Base-by-base conservation (phyloP, 2,797 vertebrate genomes). In the Tenualosa ilisha region DNA sequence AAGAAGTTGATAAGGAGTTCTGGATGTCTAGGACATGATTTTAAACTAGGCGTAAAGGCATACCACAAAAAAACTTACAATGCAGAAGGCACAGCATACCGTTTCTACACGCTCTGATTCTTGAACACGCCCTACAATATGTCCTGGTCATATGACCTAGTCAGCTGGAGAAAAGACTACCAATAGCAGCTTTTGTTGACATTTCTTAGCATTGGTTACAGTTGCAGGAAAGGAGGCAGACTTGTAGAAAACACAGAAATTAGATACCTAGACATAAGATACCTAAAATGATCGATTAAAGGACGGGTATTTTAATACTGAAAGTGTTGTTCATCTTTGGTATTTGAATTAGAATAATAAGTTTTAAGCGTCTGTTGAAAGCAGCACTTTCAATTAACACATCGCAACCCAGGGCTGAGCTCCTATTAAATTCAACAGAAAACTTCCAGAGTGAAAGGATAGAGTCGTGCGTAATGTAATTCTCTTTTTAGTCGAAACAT, bases 181-280 rank as follows among this genome's bases (percentile, higher is more conserved):
- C 86, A 85, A 87, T 87, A 82, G 49, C 56, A 83, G 54, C 82
- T 56, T 85, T 85, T 87, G 86, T 87, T 87, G 83, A 53, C 49
- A 22, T 20, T 53, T 79, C 81, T 59, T 83, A 8, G 63, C 54
- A 46, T 37, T 81, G 11, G 84, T 85, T 83, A 40, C 82, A 46
- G 3, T 43, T 4, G 26, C 24, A 68, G 65, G 65, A 68, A 31
- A 31, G 65, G 7, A 72, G 7, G n/a, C 63, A 68, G 11, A 26
- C 24, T 40, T 72, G 26, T 72, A 72, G 31, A 26, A 72, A 82
- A 43, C 63, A 59, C 15, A 9, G 0, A 24, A 43, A 7, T 13
- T 53, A 12, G 13, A 3, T 3, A 0, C 0, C 24, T 83, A 7
- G 31, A 5, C 26, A 15, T 24, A 13, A 17, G 31, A 85, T 49